A percentile compares a stretch with the other conserved stretches of the same genome.
phyloP scores from a whole-genome alignment of 2,113 vertebrate species.

The Prionailurus viverrinus region DNA sequence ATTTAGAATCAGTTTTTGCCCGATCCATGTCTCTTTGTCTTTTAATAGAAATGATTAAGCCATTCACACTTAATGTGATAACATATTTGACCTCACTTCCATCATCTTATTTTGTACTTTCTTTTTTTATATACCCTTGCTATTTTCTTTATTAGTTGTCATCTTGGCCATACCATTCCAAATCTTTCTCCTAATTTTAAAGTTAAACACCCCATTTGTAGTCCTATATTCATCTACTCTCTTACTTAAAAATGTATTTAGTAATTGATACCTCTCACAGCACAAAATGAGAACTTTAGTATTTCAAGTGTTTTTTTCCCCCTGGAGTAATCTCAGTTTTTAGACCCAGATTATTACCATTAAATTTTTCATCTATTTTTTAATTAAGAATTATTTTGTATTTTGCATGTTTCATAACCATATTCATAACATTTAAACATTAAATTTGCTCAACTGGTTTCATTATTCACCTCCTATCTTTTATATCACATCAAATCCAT shows the following conservation, averaged over 20 bases:
- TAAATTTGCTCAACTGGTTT: neutral
- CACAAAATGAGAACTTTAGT: slow-evolving; percentile 16
- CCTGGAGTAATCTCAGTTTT: neutral
- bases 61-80: slow-evolving; percentile 62
- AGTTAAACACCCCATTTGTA: slow-evolving; percentile 41
- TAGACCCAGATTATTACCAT: neutral
- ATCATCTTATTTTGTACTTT: slow-evolving; percentile 58
- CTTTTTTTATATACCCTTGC: slow-evolving; percentile 58
- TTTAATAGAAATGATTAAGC: slow-evolving; percentile 73
- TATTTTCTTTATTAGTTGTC: slow-evolving; percentile 56
- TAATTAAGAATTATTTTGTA: slow-evolving; percentile 23
- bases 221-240: slow-evolving; percentile 9
- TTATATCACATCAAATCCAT: neutral
- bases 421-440: neutral
- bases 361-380: neutral
- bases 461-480: neutral
- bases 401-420: neutral
- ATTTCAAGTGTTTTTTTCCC: neutral
- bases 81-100: slow-evolving; percentile 47
- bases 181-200: slow-evolving; percentile 60
- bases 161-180: slow-evolving; percentile 31
- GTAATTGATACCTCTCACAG: neutral
- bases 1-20: slow-evolving; percentile 61
- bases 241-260: slow-evolving; percentile 36
- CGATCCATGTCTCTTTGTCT: slow-evolving; percentile 34